Evolutionary conservation across 1,140 invertebrate species (phyloP).

Genomic region (Panagrolaimus sp.): DNA sequence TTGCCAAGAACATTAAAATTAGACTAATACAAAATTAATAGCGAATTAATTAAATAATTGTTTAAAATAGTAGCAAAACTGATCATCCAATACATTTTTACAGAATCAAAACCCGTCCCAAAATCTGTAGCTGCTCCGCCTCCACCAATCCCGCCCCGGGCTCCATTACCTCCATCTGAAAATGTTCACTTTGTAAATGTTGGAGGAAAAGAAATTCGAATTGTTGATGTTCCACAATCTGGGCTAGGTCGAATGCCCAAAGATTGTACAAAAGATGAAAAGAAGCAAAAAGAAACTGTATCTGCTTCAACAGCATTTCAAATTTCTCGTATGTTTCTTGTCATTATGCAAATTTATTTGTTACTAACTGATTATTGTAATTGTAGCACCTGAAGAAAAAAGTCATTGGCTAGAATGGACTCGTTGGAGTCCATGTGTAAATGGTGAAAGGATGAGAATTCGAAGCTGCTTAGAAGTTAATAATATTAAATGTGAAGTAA

Average conservation of each 20-base stretch:
- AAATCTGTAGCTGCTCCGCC: constrained; percentile 1
- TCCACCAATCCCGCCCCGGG: not conserved
- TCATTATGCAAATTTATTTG: not conserved
- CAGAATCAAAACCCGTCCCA: not conserved
- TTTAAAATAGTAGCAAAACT: too few relatives aligned
- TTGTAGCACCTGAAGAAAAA: not conserved
- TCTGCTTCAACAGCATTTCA: too few relatives aligned
- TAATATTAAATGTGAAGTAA: not conserved
- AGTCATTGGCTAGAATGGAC: not conserved
- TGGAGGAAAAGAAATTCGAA: not conserved
- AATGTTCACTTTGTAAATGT: constrained; percentile 1
- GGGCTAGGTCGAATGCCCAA: not conserved
- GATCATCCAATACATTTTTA: too few relatives aligned
- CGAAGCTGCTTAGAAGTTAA: not conserved
- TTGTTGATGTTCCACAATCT: not conserved
- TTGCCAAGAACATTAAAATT: too few relatives aligned
- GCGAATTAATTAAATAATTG: too few relatives aligned
- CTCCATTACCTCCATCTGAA: not conserved
- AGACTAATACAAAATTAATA: too few relatives aligned
- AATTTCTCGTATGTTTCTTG: not conserved
- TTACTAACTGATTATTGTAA: not conserved
- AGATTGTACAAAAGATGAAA: constrained; percentile 8
- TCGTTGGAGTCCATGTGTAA: not conserved
- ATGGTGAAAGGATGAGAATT: not conserved
- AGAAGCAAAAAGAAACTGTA: too few relatives aligned